A percentile compares a stretch with the other conserved stretches of the same genome.
Evolutionary conservation across 2,888 invertebrate genomes (phyloP).

Genomic region (Atherix ibis): DNA sequence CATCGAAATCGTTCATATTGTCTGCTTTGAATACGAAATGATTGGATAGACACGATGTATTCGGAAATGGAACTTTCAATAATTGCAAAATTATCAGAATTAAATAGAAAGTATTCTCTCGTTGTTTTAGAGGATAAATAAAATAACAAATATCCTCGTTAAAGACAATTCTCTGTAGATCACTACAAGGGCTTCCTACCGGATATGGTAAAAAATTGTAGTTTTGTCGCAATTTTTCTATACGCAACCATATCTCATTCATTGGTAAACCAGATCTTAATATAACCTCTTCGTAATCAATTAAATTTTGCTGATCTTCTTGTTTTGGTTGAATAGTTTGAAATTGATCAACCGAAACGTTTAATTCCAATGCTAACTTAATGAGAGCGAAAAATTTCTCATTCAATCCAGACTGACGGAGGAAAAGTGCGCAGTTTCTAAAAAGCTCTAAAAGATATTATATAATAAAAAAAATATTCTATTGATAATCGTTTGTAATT

Average conservation of each 20-base stretch:
- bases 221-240: constrained; percentile 55
- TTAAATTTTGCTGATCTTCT: constrained; percentile 23
- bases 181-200: constrained; percentile 35
- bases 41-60: constrained; percentile 32
- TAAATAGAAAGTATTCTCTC: constrained; percentile 42
- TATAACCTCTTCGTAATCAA: constrained; percentile 46
- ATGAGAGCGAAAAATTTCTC: constrained; percentile 60
- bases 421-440: constrained; percentile 35
- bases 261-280: constrained; percentile 49
- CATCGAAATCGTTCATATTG: constrained; percentile 30
- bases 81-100: constrained; percentile 40
- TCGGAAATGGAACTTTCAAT: constrained; percentile 40
- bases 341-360: constrained; percentile 36
- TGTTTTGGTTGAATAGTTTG: constrained; percentile 20
- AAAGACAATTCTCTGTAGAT: constrained; percentile 49
- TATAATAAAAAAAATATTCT: constrained; percentile 2
- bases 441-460: constrained; percentile 38
- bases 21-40: constrained; percentile 25
- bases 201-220: constrained; percentile 50
- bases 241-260: constrained; percentile 57
- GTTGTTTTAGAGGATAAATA: constrained; percentile 48
- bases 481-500: neutral
- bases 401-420: constrained; percentile 56
- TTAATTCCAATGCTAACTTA: constrained; percentile 50
- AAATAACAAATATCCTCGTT: constrained; percentile 48